Conservation (phyloP, 92 coral and sea anemone species). For the Hydrozoanthus gracilis region DNA sequence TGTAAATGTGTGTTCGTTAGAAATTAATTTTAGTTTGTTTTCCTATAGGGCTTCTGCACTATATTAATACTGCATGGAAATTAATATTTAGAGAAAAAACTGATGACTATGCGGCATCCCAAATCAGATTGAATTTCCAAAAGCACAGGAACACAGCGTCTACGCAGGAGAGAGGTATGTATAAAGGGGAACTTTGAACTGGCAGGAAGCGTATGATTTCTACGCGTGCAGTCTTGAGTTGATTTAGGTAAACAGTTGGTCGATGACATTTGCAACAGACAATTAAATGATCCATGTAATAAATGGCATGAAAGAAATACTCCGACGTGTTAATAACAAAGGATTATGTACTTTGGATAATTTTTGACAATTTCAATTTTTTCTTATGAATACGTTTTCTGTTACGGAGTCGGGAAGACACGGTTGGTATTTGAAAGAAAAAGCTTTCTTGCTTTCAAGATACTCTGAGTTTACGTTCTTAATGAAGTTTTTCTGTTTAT, state of each 20-base stretch:
- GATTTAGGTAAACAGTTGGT: background rate
- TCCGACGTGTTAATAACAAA: background rate
- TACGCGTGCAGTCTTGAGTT: slow-evolving; percentile 27
- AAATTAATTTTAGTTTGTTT: slow-evolving; percentile 42
- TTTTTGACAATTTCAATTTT: background rate
- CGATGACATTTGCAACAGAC: slow-evolving; percentile 26
- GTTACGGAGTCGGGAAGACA: too few species aligned
- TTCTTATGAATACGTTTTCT: background rate
- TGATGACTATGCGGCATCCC: background rate
- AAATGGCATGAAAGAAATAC: background rate
- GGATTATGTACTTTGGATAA: background rate
- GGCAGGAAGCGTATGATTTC: background rate
- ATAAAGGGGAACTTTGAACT: background rate
- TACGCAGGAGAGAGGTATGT: too few species aligned
- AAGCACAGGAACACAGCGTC: background rate
- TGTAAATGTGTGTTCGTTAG: slow-evolving; percentile 9
- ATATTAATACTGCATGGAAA: background rate
- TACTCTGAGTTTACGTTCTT: too few species aligned
- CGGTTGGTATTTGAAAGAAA: too few species aligned
- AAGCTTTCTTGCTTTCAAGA: too few species aligned
- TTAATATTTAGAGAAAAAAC: background rate
- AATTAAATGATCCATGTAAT: slow-evolving; percentile 9
- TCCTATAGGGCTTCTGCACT: slow-evolving; percentile 27
- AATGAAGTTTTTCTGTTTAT: too few species aligned
- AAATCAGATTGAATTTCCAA: background rate